Conservation (phyloP, 2,113 vertebrate genomes). For the Heloderma charlesbogerti region DNA sequence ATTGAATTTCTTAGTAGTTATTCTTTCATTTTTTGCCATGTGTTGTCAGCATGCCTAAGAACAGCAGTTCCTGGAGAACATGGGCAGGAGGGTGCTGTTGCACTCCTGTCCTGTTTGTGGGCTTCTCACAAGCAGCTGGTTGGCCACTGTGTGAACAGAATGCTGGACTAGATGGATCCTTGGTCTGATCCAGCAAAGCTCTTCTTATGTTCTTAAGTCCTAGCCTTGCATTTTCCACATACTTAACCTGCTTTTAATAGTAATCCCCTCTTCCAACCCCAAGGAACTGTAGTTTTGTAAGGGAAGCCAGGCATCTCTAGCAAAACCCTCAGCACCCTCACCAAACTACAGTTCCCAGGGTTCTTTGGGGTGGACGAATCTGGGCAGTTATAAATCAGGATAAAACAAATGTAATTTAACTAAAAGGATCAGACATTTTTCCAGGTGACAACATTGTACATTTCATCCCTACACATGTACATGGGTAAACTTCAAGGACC, state of each 20-base stretch:
- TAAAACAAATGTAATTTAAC: background rate
- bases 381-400: background rate
- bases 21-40: background rate
- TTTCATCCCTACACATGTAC: background rate
- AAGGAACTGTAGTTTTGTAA: background rate
- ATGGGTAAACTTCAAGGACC: background rate
- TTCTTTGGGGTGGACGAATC: background rate
- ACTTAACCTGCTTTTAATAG: background rate
- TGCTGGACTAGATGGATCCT: too few species aligned
- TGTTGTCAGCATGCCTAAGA: too few species aligned
- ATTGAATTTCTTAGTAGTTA: background rate
- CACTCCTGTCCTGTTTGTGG: too few species aligned
- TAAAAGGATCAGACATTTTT: background rate
- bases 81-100: too few species aligned
- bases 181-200: too few species aligned
- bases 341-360: background rate
- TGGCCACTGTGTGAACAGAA: too few species aligned
- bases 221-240: background rate
- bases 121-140: too few species aligned
- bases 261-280: background rate
- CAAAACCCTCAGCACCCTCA: background rate
- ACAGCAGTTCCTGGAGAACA: too few species aligned
- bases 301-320: background rate
- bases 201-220: too few species aligned
- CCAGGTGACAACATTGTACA: slow-evolving; percentile 27